Evolutionary conservation across 2,113 vertebrate genomes (phyloP), one percentile per base, ranked within the genome.

Genomic region (Speoplatyrhinus poulsoni): DNA sequence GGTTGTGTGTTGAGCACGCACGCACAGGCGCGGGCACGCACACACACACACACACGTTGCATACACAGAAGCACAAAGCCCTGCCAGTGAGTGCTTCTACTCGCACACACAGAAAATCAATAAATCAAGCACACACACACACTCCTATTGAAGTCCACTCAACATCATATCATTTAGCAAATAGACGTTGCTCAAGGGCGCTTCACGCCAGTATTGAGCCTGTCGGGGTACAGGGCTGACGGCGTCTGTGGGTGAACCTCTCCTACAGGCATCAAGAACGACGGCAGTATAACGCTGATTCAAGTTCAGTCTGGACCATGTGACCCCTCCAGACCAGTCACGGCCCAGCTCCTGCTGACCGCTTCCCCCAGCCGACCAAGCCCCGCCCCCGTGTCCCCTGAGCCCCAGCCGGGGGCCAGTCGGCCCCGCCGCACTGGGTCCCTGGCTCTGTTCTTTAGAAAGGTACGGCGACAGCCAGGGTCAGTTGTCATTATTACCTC

Each of bases 381-480:
- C 49, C 3, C 59, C 17, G 67, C 80, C 13, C 66, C 48, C 11
- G 0, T 85, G 53, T 13, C 90, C 84, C 41, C 88, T 47, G 87
- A 95, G 26, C 26, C 67, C 17, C 91, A 83, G 59, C 7, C 76
- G 0, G 84, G 65, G 16, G 69, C 32, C 26, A 86, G 72, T 48
- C 95, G 88, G 65, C 97, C 96, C 0, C 94, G 91, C 62, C 95
- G 90, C 80, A 98, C 95, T 0, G 97, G 98, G 0, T 99, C 98
- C 0, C 88, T 99, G 69, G 96, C 97, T 0, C 92, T 99, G 9
- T 99, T 99, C 85, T 99, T 98, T 86, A 94, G 98, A 77, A 99
- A 99, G 95, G 97, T 98, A 33, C 3, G 46, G 46, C 47, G 12
- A 16, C 36, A 13, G 46, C 4, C n/a, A 6, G 16, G 12, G 19